A percentile compares a stretch with the other conserved stretches of the same genome.
phyloP scores from a whole-genome alignment of 2,113 vertebrate genomes.

The Emydura subglobosa region DNA sequence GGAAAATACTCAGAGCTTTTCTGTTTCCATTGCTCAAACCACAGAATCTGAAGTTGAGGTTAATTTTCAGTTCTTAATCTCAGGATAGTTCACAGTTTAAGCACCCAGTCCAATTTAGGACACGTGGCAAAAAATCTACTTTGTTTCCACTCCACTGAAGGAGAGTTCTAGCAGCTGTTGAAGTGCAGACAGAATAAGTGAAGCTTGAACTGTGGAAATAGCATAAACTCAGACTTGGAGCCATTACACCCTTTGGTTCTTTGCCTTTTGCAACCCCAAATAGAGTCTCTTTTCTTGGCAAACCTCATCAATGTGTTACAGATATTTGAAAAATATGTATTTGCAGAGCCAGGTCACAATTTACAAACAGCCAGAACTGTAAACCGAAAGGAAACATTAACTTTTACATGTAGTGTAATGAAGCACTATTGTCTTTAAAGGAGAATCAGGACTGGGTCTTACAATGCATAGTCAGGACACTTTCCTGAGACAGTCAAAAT shows the following conservation, averaged over 20 bases:
- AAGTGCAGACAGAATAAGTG: conserved; percentile 49
- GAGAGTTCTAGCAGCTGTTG: conserved; percentile 57
- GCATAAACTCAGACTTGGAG: conserved; percentile 13
- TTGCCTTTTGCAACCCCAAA: conserved; percentile 21
- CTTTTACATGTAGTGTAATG: not conserved
- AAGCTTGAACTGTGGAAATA: conserved; percentile 35
- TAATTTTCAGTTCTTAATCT: conserved; percentile 30
- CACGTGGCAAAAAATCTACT: conserved; percentile 54
- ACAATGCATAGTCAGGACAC: not conserved
- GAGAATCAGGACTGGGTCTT: not conserved
- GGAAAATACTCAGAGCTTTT: conserved; percentile 38
- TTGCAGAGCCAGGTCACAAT: not conserved
- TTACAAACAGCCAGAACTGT: not conserved
- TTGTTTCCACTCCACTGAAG: conserved; percentile 14
- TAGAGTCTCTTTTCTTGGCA: not conserved
- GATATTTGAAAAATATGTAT: not conserved
- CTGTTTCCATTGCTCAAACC: not conserved
- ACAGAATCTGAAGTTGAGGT: conserved; percentile 30
- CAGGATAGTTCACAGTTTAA: conserved; percentile 14
- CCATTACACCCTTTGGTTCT: not conserved
- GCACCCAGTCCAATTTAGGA: not conserved
- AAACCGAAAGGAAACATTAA: not conserved
- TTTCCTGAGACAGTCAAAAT: not conserved
- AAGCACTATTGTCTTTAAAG: not conserved
- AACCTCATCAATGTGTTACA: not conserved